Evolutionary conservation across 2,888 invertebrate genomes (phyloP), one percentile per base, ranked within the genome.

Genomic region (Meandrusa payeni): DNA sequence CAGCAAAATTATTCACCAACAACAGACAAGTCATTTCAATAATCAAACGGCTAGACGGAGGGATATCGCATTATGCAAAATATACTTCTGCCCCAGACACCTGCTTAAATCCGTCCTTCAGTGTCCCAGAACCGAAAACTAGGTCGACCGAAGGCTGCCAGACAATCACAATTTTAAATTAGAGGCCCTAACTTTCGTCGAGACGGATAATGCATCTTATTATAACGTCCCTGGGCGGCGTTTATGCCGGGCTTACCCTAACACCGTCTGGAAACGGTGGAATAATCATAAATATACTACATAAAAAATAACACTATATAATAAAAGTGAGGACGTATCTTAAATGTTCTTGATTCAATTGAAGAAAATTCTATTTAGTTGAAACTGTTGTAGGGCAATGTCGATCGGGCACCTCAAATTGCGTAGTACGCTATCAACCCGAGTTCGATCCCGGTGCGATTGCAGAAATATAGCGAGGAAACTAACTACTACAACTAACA

Each of bases 91-190:
- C 56, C 63, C 78, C 75, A 82, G 80, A 74, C 81, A 78, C 73
- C 70, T 74, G 72, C 59, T 72, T 69, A 61, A 63, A 62, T 72
- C 60, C 67, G 83, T 72, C 81, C 85, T 83, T 80, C 72, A 57
- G 52, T 56, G 77, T 61, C 74, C 77, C 73, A 76, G 72, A 68
- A 71, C 69, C 71, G 54, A 67, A 69, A 85, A 78, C 65, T 86
- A 77, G 86, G 86, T 81, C 86, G 71, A 37, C 68, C 61, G 70
- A 62, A 75, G 77, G 73, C 72, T 72, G 65, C 73, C 78, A 81
- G 83, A 85, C 83, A 76, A 83, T 83, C 81, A 82, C 74, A 77
- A 83, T 81, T 83, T 81, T 72, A 83, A 85, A 85, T 86, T 75
- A 81, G 74, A 58, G 61, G 64, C 66, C 72, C 68, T 73, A 63